Percentiles rank a stretch among this genome's conserved stretches.
These are phyloP conservation scores for Megathymus violae DNA, from an alignment of 1,140 invertebrate genomes.

Conservation along the genomic window DNA sequence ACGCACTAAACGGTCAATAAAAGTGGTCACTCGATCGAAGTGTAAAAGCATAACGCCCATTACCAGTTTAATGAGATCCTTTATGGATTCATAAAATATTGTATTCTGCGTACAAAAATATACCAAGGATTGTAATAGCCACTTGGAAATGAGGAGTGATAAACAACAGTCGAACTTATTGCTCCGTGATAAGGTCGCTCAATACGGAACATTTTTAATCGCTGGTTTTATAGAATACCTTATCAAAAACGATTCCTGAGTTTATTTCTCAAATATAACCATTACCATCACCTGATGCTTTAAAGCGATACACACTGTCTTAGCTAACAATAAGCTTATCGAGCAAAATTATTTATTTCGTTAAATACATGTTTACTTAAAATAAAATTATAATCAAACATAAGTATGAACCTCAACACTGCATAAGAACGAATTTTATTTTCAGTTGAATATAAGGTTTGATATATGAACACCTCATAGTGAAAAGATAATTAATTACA, in stretches of 20 bases:
- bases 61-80: constrained; percentile 17
- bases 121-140: background rate
- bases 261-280: constrained; percentile 34
- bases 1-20: background rate
- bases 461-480: no score
- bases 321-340: background rate
- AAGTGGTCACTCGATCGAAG: background rate
- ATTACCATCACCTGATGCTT: constrained; percentile 24
- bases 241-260: constrained; percentile 21
- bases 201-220: background rate
- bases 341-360: no score
- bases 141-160: background rate
- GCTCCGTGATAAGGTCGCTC: background rate
- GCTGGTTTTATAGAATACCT: constrained; percentile 4
- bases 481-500: no score
- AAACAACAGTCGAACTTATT: background rate
- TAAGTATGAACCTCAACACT: no score
- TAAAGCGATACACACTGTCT: constrained; percentile 6
- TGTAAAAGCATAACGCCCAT: constrained; percentile 15
- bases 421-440: no score
- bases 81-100: constrained; percentile 14
- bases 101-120: constrained; percentile 16
- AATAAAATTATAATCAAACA: no score
- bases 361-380: no score
- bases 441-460: no score